A percentile compares a stretch with the other conserved stretches of the same genome.
Conservation (phyloP, 2,797 vertebrate genomes). For the Moxostoma hubbsi region DNA sequence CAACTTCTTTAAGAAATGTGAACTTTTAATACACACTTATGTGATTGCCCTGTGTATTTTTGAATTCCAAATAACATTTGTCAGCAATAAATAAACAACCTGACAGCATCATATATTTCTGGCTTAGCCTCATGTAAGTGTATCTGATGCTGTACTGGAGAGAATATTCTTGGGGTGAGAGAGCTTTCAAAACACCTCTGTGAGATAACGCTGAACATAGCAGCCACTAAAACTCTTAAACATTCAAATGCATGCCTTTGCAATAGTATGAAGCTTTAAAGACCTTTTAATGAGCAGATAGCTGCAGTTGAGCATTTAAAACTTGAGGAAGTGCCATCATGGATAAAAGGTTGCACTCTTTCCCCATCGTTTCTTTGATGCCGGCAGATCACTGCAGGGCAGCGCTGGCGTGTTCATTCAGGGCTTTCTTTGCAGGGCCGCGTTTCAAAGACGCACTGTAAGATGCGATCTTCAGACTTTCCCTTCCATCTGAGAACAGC, state of each 20-base stretch:
- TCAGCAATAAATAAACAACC: conserved; percentile 11
- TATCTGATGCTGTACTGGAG: not conserved
- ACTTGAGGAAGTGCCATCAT: conserved; percentile 81
- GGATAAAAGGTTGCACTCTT: conserved; percentile 15
- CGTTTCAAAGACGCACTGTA: conserved; percentile 76
- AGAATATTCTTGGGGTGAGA: not conserved
- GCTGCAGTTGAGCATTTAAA: conserved; percentile 83
- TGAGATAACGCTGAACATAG: conserved; percentile 72
- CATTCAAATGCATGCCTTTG: conserved; percentile 91
- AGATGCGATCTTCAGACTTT: conserved; percentile 59
- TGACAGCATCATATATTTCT: not conserved
- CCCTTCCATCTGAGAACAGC: conserved; percentile 61
- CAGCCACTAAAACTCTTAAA: conserved; percentile 85
- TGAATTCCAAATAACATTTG: not conserved
- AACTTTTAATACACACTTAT: not conserved
- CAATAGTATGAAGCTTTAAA: conserved; percentile 88
- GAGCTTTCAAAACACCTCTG: conserved; percentile 69
- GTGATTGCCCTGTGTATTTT: not conserved
- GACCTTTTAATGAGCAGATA: conserved; percentile 90
- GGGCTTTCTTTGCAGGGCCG: conserved; percentile 50
- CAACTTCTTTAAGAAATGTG: no score
- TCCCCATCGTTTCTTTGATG: conserved; percentile 77
- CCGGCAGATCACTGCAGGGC: conserved; percentile 85
- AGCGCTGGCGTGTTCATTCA: conserved; percentile 40
- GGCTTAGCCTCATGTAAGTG: not conserved